Evolutionary conservation across 2,797 vertebrate species (phyloP), one percentile per base, ranked within the genome.

Genomic region (Arnoldichthys spilopterus): DNA sequence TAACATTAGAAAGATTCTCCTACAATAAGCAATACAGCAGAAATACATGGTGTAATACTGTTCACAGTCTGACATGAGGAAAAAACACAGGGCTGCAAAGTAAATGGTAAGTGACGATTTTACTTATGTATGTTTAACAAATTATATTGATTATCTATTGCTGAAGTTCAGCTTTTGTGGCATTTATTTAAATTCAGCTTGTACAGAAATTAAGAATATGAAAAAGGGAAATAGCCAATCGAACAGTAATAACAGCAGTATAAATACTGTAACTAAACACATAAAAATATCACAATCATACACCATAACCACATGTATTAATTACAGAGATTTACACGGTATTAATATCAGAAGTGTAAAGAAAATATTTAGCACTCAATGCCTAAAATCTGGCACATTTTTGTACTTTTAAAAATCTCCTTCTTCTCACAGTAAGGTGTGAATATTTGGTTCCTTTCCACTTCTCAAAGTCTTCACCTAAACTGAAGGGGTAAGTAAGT

Each of bases 401-500:
- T 24, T 45, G 3, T 16, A 22, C 3, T 49, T 6, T 47, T 4
- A 70, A 78, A 54, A n/a, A 63, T 63, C 54, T 56, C 32, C 28
- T 32, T 1, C 15, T 16, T 53, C 24, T 12, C 5, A 51, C 37
- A 45, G 2, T 51, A 7, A 64, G 58, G 5, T 32, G 0, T 67
- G 22, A n/a, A 20, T 12, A 6, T 62, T 77, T 12, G 7, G 26
- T 32, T 24, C 24, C 28, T 79, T 56, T 11, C 22, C 34, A 45
- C 32, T 2, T 49, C 63, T 5, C 22, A 8, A 28, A 34, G 62
- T n/a, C 54, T 80, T 84, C 89, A 89, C 84, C 87, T 92, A 85
- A 94, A 93, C 93, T 94, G 88, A 80, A 13, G 1, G 11, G 72
- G 79, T 51, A 53, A 72, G 58, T 69, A 43, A 84, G 43, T 68